Conservation (phyloP, 2,113 vertebrate genomes). For the Gadus chalcogrammus region DNA sequence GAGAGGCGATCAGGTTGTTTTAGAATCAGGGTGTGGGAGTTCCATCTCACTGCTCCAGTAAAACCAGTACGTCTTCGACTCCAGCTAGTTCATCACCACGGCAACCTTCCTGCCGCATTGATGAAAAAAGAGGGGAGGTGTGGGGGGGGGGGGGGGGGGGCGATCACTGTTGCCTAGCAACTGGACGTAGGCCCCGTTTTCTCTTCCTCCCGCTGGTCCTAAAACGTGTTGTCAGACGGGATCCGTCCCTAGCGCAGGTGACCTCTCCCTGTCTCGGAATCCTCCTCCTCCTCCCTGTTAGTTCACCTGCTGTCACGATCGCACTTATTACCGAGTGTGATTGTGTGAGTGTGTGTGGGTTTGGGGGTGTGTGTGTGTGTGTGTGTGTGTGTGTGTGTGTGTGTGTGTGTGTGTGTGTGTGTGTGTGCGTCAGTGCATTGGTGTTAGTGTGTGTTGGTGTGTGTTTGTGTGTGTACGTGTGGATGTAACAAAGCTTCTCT, state of each 20-base stretch:
- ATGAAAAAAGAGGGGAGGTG: slow-evolving; percentile 14
- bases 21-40: not conserved
- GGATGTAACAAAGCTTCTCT: not conserved
- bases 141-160: slow-evolving; percentile 19
- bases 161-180: slow-evolving; percentile 67
- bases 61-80: slow-evolving; percentile 7
- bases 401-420: slow-evolving; percentile 4
- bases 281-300: not conserved
- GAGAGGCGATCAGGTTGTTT: not conserved
- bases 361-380: not conserved
- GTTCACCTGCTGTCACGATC: slow-evolving; percentile 6
- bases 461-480: not conserved
- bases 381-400: slow-evolving; percentile 8
- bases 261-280: slow-evolving; percentile 1
- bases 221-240: slow-evolving; percentile 44
- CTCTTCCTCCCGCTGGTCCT: slow-evolving; percentile 28
- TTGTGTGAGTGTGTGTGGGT: not conserved
- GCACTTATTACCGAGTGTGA: slow-evolving; percentile 6
- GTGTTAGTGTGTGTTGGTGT: not conserved
- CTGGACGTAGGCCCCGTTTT: slow-evolving; percentile 49
- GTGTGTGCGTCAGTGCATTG: not conserved
- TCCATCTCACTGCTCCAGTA: slow-evolving; percentile 13
- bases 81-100: slow-evolving; percentile 21
- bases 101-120: slow-evolving; percentile 56
- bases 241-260: slow-evolving; percentile 14